Base-by-base conservation (phyloP, 2,797 vertebrate species). In the Notolepis coatsorum region DNA sequence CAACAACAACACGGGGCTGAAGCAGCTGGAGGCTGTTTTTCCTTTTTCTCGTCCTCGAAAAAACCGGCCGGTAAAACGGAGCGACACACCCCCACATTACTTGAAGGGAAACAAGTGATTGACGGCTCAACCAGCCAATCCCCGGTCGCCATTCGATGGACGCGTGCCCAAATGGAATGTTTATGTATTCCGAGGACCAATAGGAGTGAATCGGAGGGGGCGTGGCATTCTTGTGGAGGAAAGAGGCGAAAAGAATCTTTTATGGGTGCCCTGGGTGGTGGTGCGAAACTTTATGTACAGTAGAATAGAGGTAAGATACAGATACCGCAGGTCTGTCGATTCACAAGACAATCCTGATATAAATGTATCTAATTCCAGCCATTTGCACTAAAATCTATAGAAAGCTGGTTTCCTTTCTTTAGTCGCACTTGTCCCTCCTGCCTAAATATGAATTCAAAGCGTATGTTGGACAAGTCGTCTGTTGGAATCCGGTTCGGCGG, bases 221-320 rank as follows among this genome's bases (percentile, higher is more conserved):
- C 87, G 92, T 92, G 91, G 84, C 71, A 72, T 88, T 37, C 61
- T 71, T 85, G 88, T 87, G 83, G 80, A 84, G 85, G 73, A 89
- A 89, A 87, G 86, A 92, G 88, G 92, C 92, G n/a, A 93, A 93
- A 93, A 93, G 90, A 93, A 92, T 91, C 73, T 82, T 84, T 90
- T 86, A 82, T 84, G 80, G 85, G 79, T 71, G 69, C 81, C 73
- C 79, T 67, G 77, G 79, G 79, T 60, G 69, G 73, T 51, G 78
- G 74, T 39, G 68, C 77, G 38, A 71, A 86, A 81, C 72, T 84
- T 79, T 71, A 77, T 82, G 77, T 88, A 89, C 84, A 57, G 41
- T 88, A 82, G 88, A 75, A 53, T 62, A 77, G 67, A 79, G 75
- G 61, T 66, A 49, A 47, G 55, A 66, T 39, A 67, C 56, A 45